Evolutionary conservation across 2,888 invertebrate species (phyloP).

Genomic region (Perithous albicinctus): DNA sequence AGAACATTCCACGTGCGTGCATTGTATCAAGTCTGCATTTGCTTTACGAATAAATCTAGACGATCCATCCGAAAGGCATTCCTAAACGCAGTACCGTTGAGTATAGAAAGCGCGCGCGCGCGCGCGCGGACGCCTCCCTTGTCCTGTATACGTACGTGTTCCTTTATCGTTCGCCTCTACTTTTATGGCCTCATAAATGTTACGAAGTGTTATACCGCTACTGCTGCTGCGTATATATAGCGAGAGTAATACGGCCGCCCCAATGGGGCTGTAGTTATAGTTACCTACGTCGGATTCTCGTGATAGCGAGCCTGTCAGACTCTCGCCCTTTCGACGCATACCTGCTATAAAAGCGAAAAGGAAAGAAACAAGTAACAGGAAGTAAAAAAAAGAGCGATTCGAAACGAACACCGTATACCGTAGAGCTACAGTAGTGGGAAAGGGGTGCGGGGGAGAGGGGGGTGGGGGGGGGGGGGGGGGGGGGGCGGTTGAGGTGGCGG

Average conservation of each 20-base stretch:
- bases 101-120: not conserved
- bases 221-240: constrained; percentile 43
- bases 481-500: too few species aligned
- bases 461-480: not conserved
- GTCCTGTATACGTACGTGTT: constrained; percentile 40
- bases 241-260: constrained; percentile 42
- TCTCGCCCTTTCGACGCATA: constrained; percentile 56
- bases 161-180: constrained; percentile 65
- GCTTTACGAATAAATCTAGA: constrained; percentile 62
- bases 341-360: constrained; percentile 54
- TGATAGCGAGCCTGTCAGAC: constrained; percentile 49
- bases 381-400: constrained; percentile 24
- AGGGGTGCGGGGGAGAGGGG: not conserved
- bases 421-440: not conserved
- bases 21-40: constrained; percentile 36
- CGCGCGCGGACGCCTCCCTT: not conserved
- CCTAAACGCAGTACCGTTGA: constrained; percentile 45
- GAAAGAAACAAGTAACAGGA: constrained; percentile 1
- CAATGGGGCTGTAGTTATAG: constrained; percentile 57
- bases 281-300: constrained; percentile 55
- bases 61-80: constrained; percentile 63
- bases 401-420: constrained; percentile 14
- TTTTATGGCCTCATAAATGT: constrained; percentile 70
- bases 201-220: constrained; percentile 66
- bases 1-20: constrained; percentile 19